Conservation (phyloP, 2,113 vertebrate species). For the Cygnus buccinator region DNA sequence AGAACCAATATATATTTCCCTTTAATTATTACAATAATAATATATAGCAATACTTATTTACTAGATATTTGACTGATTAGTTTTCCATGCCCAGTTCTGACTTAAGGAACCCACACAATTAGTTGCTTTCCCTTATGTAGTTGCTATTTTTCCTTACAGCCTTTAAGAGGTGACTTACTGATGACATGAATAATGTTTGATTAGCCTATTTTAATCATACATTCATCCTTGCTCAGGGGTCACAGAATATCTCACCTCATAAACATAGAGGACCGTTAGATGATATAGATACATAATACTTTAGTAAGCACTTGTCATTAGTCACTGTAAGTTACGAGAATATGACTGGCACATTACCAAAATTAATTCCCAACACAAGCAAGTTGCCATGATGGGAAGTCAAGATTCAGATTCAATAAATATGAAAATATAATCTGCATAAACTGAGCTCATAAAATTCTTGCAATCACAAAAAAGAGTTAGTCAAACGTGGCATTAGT, state of each 20-base stretch:
- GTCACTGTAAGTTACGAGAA: neutral
- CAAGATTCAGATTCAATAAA: neutral
- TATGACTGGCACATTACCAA: neutral
- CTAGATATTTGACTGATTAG: neutral
- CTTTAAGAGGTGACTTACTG: neutral
- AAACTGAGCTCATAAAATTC: neutral
- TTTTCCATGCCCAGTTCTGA: neutral
- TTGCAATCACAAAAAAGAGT: neutral
- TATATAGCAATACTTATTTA: neutral
- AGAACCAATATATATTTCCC: neutral
- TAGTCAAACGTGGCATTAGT: neutral
- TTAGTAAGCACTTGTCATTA: neutral
- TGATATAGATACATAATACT: neutral
- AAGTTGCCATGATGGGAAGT: neutral
- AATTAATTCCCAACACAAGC: neutral
- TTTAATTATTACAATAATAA: neutral
- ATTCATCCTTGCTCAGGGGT: neutral
- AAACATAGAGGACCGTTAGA: neutral
- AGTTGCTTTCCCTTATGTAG: neutral
- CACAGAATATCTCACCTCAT: neutral
- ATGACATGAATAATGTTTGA: neutral
- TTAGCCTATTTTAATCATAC: neutral
- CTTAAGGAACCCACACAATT: neutral
- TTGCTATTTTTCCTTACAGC: neutral
- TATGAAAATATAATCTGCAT: neutral